A percentile compares a stretch with the other conserved stretches of the same genome.
Conservation (phyloP, 2,113 vertebrate genomes). For the Sinocyclocheilus maitianheensis region DNA sequence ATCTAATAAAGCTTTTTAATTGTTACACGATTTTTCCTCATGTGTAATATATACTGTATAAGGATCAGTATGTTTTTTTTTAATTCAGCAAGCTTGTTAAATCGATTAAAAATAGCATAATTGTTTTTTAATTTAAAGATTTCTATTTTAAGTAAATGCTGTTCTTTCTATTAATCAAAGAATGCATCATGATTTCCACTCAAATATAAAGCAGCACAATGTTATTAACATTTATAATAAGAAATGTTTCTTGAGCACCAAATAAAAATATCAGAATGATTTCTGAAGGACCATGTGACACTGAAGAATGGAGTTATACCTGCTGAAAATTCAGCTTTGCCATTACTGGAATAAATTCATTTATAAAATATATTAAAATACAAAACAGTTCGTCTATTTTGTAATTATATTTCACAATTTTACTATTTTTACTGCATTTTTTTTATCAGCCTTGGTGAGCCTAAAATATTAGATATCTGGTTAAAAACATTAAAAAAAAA, state of each 20-base stretch:
- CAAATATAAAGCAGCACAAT: not conserved
- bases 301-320: not conserved
- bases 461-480: not conserved
- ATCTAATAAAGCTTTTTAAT: constrained; percentile 51
- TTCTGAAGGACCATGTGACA: not conserved
- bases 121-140: not conserved
- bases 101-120: not conserved
- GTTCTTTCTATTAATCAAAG: not conserved
- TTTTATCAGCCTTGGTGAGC: not conserved
- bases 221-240: not conserved
- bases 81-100: not conserved
- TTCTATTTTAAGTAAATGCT: not conserved
- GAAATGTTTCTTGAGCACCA: not conserved
- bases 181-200: not conserved
- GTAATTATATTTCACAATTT: not conserved
- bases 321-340: not conserved
- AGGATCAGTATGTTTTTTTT: not conserved
- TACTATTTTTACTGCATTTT: not conserved
- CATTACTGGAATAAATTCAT: not conserved
- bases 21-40: not conserved
- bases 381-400: not conserved
- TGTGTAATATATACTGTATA: not conserved
- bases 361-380: not conserved
- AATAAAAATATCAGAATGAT: not conserved
- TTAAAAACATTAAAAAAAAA: not conserved